These are phyloP conservation scores for Campylorhamphus procurvoides DNA, from an alignment of 2,113 vertebrate genomes.

Conservation along the genomic window DNA sequence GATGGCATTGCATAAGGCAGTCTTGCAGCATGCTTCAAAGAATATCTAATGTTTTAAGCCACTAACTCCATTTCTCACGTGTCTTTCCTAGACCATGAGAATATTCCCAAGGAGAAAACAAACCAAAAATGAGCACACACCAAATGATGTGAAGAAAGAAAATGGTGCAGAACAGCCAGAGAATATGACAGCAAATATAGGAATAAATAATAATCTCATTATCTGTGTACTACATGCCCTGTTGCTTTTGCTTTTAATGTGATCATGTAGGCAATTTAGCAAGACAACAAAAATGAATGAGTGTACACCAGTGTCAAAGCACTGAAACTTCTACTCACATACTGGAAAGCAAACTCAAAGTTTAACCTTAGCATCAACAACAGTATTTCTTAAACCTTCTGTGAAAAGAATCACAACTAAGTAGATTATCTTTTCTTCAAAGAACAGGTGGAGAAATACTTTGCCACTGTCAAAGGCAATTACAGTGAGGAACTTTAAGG, in stretches of 20 bases:
- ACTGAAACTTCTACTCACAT: neutral
- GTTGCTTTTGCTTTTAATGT: constrained; percentile 28
- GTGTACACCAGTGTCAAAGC: neutral
- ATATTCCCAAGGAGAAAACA: neutral
- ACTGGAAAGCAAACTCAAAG: neutral
- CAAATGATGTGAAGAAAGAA: neutral
- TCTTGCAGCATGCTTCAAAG: constrained; percentile 37
- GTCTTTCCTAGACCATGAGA: neutral
- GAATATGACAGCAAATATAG: neutral
- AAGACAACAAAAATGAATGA: neutral
- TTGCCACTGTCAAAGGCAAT: neutral
- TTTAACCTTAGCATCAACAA: neutral
- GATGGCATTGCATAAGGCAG: constrained; percentile 37
- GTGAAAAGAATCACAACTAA: neutral
- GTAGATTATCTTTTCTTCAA: neutral
- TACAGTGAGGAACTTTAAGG: neutral
- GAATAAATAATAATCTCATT: neutral
- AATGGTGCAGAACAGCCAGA: neutral
- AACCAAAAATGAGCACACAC: neutral
- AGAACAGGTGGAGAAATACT: neutral
- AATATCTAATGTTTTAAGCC: constrained; percentile 34
- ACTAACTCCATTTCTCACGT: constrained; percentile 35
- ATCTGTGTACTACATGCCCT: neutral
- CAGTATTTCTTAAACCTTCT: neutral
- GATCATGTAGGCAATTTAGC: constrained; percentile 7